phyloP scores from a whole-genome alignment of 2,113 vertebrate genomes.

The Laticauda colubrina region DNA sequence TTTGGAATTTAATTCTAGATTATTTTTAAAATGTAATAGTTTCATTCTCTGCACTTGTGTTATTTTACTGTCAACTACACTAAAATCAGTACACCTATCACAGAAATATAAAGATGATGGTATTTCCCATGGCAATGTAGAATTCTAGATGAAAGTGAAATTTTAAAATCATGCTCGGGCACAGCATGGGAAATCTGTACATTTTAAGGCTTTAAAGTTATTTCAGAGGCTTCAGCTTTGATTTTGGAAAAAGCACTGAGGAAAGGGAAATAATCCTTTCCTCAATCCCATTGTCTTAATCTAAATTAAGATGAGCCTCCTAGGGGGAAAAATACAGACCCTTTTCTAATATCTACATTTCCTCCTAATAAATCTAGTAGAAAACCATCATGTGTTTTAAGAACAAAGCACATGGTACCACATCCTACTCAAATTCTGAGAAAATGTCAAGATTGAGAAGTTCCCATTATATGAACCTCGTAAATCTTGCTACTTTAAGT shows the following conservation, averaged over 20 bases:
- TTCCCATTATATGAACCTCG: background rate
- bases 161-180: background rate
- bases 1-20: background rate
- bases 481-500: background rate
- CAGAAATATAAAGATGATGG: background rate
- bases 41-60: background rate
- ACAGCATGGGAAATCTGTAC: background rate
- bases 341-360: background rate
- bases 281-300: background rate
- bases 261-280: background rate
- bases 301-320: background rate
- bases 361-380: background rate
- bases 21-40: background rate
- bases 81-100: background rate
- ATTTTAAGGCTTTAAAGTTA: background rate
- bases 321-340: no score
- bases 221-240: background rate
- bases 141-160: background rate
- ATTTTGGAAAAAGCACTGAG: background rate
- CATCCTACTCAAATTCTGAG: background rate
- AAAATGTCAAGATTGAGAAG: background rate
- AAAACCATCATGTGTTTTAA: background rate
- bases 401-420: background rate
- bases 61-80: conserved; percentile 7
- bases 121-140: background rate